Base-by-base conservation (phyloP, 2,888 invertebrate genomes). In the Thymelicus lineola region DNA sequence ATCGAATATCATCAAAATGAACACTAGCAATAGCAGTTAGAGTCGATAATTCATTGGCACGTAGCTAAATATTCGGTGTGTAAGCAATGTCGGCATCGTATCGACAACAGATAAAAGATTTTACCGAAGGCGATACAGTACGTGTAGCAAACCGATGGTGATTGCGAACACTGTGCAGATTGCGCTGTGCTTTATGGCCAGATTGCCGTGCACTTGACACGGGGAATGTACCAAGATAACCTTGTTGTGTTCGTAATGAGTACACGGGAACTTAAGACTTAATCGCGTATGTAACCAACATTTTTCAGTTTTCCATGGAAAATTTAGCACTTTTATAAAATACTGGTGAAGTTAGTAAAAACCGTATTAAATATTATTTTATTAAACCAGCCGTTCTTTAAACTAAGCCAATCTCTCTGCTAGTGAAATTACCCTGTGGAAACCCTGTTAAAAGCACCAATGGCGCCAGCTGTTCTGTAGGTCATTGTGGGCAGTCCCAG, bases 81-180 rank as follows among this genome's bases (percentile, higher is more conserved):
- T 53, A 10, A 46, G 59, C 66, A 55, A 15, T 17, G 17, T 58
- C 58, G 58, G 42, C 9, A 10, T 66, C 65, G 65, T 59, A 59
- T 66, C 59, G 66, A 53, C 20, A 66, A 61, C 53, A 61, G 67
- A 67, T 67, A 67, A 55, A 67, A 55, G 61, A 55, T 61, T 53
- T 66, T 55, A 67, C 67, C 42, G 55, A 35, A 45, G 28, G 46
- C 61, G 66, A 66, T 67, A 67, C 28, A 42, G 10, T 0, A 15
- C 38, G 28, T 28, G 53, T 60, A 42, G 42, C 38, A 50, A 60
- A 60, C 38, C 50, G 65, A 12, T 35, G 45, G 46, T 53, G 66
- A 60, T 66, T 61, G 61, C 53, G 61, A 55, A 61, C 61, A 55
- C 5, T 28, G 28, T 28, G 3, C 28, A 28, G 28, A 28, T 28